These are phyloP conservation scores for Odontophorus gujanensis DNA, from an alignment of 2,113 vertebrate species.

Conservation along the genomic window DNA sequence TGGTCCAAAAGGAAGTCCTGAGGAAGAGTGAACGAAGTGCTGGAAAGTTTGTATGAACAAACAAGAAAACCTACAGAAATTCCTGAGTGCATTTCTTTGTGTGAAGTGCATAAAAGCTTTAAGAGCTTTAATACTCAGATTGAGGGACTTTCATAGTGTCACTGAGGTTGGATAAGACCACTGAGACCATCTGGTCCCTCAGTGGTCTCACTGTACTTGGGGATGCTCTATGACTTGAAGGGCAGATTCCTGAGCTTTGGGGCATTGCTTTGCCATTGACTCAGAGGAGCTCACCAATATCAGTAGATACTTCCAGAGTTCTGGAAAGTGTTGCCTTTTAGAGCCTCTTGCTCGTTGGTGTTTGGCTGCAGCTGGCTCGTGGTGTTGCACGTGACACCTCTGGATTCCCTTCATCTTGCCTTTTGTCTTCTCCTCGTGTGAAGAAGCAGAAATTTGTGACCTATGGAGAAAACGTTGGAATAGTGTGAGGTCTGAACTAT, in stretches of 20 bases:
- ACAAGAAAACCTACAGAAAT: background rate
- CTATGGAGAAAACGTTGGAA: background rate
- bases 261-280: background rate
- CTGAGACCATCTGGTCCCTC: too few relatives aligned
- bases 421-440: background rate
- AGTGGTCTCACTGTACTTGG: background rate
- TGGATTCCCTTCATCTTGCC: background rate
- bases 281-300: background rate
- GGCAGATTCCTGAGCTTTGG: background rate
- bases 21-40: background rate
- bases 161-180: too few relatives aligned
- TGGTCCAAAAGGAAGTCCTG: background rate
- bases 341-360: background rate
- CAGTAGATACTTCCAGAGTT: background rate
- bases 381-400: background rate
- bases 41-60: background rate
- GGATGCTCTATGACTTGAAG: background rate
- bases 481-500: background rate
- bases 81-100: background rate
- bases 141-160: background rate
- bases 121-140: background rate
- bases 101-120: background rate
- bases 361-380: background rate
- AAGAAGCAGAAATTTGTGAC: background rate
- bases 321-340: background rate